Conservation (phyloP, 2,113 vertebrate species). For the Neogale vison region DNA sequence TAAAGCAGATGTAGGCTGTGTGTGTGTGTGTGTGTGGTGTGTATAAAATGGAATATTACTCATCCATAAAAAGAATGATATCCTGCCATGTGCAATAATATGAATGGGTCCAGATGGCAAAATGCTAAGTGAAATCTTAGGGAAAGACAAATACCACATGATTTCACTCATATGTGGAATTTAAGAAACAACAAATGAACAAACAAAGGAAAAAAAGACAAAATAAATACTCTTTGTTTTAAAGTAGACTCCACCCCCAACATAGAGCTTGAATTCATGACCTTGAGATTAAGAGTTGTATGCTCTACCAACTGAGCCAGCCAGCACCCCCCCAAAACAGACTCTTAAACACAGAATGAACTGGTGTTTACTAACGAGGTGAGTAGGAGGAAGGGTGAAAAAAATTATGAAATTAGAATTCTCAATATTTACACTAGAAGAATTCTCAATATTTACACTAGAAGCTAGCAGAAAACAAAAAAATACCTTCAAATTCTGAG, state of each 20-base stretch:
- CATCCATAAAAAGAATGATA: background rate
- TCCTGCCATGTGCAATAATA: background rate
- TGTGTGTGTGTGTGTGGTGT: background rate
- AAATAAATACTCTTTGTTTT: no score
- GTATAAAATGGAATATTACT: background rate
- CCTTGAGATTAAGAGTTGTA: background rate
- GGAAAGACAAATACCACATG: background rate
- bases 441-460: background rate
- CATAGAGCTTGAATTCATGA: background rate
- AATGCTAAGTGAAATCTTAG: background rate
- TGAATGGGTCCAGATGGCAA: background rate
- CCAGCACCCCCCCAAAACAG: background rate
- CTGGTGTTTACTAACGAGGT: background rate
- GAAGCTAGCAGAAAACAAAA: background rate
- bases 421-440: background rate
- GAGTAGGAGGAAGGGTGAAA: background rate
- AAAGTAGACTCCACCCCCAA: background rate
- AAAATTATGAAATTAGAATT: background rate
- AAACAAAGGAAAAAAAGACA: background rate
- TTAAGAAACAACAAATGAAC: background rate
- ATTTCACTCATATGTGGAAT: background rate
- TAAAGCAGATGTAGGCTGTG: background rate
- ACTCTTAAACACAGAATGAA: background rate
- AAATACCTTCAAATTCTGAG: constrained; percentile 12
- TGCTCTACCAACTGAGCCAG: background rate